Evolutionary conservation across 2,113 vertebrate species (phyloP).

Genomic region (Phoxinus phoxinus): DNA sequence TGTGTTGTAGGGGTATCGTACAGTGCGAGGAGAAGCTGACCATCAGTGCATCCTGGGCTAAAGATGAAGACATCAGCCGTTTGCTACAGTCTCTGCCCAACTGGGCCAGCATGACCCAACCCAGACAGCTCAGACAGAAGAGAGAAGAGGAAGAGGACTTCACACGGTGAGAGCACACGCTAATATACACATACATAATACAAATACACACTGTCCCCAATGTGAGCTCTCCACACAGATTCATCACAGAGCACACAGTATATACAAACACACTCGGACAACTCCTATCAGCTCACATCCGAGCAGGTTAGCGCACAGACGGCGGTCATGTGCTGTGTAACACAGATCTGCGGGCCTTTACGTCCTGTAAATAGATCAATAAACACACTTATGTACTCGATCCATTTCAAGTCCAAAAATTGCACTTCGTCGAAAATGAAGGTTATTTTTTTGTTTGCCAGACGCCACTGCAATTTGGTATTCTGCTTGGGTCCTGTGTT

Average conservation of each 20-base stretch:
- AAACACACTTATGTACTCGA: slow-evolving; percentile 14
- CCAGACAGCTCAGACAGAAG: slow-evolving; percentile 90
- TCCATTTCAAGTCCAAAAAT: not conserved
- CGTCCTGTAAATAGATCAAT: slow-evolving; percentile 5
- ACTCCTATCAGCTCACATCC: not conserved
- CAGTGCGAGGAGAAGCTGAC: slow-evolving; percentile 95
- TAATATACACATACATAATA: not conserved
- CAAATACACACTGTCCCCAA: slow-evolving; percentile 7
- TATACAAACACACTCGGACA: slow-evolving; percentile 32
- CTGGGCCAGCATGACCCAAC: slow-evolving; percentile 94
- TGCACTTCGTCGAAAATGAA: not conserved
- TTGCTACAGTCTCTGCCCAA: slow-evolving; percentile 94
- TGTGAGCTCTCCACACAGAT: slow-evolving; percentile 35
- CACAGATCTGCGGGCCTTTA: not conserved
- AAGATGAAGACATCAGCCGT: slow-evolving; percentile 97
- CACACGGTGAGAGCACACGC: slow-evolving; percentile 78
- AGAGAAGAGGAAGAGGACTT: slow-evolving; percentile 98
- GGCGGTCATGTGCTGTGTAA: not conserved
- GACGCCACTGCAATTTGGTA: not conserved
- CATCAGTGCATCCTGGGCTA: slow-evolving; percentile 97
- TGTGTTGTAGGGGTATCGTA: slow-evolving; percentile 81
- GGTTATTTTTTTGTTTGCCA: not conserved
- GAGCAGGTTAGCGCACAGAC: not conserved
- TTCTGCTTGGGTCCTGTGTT: not conserved
- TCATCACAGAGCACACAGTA: slow-evolving; percentile 20